phyloP scores from a whole-genome alignment of 2,113 vertebrate genomes.

The Lagopus muta region DNA sequence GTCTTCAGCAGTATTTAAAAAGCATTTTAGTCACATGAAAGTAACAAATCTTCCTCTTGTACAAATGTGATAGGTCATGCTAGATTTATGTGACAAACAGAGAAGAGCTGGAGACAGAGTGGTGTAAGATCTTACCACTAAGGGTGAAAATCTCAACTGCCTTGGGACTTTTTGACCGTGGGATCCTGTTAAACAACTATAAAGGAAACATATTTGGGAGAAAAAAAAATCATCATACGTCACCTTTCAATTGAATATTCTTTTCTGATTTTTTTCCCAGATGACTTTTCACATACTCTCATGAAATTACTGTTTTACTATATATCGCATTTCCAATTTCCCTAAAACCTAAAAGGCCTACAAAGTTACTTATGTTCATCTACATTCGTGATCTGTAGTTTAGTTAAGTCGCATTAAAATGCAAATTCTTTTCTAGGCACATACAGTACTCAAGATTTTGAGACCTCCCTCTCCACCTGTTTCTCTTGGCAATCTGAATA shows the following conservation, averaged over 20 bases:
- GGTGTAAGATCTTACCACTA: constrained; percentile 37
- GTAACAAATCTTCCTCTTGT: neutral
- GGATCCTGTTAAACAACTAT: constrained; percentile 40
- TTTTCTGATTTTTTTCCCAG: neutral
- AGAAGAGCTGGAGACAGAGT: neutral
- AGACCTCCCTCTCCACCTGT: neutral
- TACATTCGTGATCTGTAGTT: neutral
- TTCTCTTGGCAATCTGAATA: neutral
- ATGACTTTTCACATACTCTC: neutral
- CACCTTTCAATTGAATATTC: neutral
- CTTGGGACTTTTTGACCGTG: constrained; percentile 19
- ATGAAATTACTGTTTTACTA: neutral
- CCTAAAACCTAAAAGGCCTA: neutral
- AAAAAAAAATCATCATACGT: neutral
- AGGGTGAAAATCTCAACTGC: constrained; percentile 35
- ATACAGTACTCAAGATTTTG: neutral
- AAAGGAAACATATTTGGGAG: constrained; percentile 46
- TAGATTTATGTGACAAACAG: constrained; percentile 10
- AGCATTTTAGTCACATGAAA: constrained; percentile 12
- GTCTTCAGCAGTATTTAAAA: neutral
- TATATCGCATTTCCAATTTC: neutral
- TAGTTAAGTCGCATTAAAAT: neutral
- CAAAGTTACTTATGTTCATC: neutral
- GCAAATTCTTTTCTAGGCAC: neutral
- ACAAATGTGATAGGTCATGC: constrained; percentile 35